These are phyloP conservation scores for Piscicola geometra DNA, from an alignment of 2,888 invertebrate genomes.

Conservation along the genomic window DNA sequence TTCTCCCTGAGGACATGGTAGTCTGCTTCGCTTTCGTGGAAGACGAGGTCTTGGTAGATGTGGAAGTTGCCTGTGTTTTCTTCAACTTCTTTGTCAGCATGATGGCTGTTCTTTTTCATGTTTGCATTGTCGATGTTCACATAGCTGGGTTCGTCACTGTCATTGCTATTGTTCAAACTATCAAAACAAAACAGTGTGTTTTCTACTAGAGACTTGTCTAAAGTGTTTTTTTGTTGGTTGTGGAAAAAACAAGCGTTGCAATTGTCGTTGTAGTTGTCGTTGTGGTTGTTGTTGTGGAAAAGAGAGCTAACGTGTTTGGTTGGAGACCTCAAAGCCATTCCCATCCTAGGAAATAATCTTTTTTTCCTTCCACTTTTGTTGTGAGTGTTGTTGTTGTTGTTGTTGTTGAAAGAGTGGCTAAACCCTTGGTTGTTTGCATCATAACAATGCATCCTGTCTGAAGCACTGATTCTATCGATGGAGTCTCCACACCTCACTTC, in stretches of 20 bases:
- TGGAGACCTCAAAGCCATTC: not conserved
- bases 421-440: too few species aligned
- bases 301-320: not conserved
- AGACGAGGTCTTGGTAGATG: slow-evolving; percentile 26
- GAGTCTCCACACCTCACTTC: too few species aligned
- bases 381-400: not conserved
- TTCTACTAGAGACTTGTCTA: too few species aligned
- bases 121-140: too few species aligned
- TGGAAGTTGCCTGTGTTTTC: not conserved
- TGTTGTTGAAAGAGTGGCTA: too few species aligned
- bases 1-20: not conserved
- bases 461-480: too few species aligned
- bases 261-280: not conserved
- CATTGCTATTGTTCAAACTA: too few species aligned
- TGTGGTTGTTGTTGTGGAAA: not conserved
- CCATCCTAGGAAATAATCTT: not conserved
- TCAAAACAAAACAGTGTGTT: too few species aligned
- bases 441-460: too few species aligned
- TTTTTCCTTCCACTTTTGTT: not conserved
- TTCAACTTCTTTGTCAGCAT: not conserved
- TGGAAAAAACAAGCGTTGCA: not conserved
- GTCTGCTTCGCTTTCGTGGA: not conserved
- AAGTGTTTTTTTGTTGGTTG: too few species aligned
- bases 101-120: not conserved
- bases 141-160: too few species aligned